These are phyloP conservation scores for Trematomus bernacchii DNA, from an alignment of 2,797 vertebrate genomes.

Conservation along the genomic window DNA sequence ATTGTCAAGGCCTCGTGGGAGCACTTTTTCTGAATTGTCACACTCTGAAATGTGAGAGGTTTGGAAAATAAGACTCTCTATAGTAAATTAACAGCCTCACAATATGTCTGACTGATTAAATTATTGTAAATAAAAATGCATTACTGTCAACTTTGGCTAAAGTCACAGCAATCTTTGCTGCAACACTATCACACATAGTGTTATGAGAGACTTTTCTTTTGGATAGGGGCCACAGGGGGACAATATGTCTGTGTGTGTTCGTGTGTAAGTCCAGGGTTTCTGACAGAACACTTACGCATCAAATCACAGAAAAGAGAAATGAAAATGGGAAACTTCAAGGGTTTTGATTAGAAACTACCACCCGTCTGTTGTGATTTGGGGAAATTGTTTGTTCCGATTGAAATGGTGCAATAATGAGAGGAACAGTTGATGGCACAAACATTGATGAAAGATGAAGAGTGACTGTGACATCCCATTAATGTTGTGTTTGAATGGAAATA, in stretches of 20 bases:
- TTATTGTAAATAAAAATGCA: too few relatives aligned
- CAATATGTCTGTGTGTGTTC: neutral
- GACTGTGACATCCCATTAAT: neutral
- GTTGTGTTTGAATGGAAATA: too few relatives aligned
- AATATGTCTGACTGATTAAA: neutral
- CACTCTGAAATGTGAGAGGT: conserved; percentile 9
- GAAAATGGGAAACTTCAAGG: neutral
- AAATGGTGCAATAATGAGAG: neutral
- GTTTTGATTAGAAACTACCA: conserved; percentile 6
- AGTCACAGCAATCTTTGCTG: too few relatives aligned
- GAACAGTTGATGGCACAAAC: neutral
- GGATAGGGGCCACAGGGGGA: too few relatives aligned
- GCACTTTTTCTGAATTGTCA: neutral
- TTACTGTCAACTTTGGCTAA: too few relatives aligned
- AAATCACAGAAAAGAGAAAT: conserved; percentile 11
- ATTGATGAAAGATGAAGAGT: neutral
- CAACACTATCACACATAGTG: too few relatives aligned
- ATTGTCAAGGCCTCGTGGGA: conserved; percentile 18
- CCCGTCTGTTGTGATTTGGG: neutral
- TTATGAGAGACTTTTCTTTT: too few relatives aligned
- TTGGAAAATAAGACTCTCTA: conserved; percentile 11
- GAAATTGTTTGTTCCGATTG: neutral
- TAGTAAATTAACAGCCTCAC: conserved; percentile 19
- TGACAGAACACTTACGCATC: conserved; percentile 2
- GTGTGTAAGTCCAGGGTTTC: neutral